Percentiles rank a stretch among this genome's conserved stretches.
Conservation (phyloP, 2,797 vertebrate genomes). For the Anguilla anguilla region DNA sequence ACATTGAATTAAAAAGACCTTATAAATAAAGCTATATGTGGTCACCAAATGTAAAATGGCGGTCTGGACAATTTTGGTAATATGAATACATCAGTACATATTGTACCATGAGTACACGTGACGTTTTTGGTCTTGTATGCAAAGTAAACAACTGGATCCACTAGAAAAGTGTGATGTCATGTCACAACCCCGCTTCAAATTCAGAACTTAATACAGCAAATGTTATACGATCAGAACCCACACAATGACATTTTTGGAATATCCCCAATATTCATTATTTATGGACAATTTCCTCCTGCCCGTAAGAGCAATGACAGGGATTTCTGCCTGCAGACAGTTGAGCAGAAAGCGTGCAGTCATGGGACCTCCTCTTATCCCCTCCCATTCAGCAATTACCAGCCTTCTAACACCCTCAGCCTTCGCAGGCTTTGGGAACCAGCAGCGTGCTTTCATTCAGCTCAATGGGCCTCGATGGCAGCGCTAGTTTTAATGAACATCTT, state of each 20-base stretch:
- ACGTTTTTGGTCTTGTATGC: not conserved
- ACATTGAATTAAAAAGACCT: not conserved
- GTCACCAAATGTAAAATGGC: not conserved
- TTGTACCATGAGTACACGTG: too few relatives aligned
- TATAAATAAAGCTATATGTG: not conserved
- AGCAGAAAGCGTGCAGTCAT: constrained; percentile 43
- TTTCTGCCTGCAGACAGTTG: constrained; percentile 29
- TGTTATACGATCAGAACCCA: not conserved
- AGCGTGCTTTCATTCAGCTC: constrained; percentile 51
- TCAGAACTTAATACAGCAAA: not conserved
- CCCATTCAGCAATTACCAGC: constrained; percentile 61
- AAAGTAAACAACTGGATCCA: not conserved
- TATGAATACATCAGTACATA: not conserved
- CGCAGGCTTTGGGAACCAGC: constrained; percentile 52
- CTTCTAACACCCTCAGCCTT: constrained; percentile 54
- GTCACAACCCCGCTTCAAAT: not conserved
- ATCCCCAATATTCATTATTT: constrained; percentile 15
- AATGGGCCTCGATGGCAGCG: constrained; percentile 49
- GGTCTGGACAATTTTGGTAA: not conserved
- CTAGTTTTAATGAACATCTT: constrained; percentile 65
- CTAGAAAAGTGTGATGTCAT: not conserved
- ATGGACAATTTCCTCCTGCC: constrained; percentile 14
- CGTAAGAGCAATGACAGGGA: constrained; percentile 40
- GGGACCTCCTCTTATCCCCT: constrained; percentile 42
- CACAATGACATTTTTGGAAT: not conserved